Evolutionary conservation across 2,113 vertebrate genomes (phyloP), one percentile per base, ranked within the genome.

Genomic region (Indri indri): DNA sequence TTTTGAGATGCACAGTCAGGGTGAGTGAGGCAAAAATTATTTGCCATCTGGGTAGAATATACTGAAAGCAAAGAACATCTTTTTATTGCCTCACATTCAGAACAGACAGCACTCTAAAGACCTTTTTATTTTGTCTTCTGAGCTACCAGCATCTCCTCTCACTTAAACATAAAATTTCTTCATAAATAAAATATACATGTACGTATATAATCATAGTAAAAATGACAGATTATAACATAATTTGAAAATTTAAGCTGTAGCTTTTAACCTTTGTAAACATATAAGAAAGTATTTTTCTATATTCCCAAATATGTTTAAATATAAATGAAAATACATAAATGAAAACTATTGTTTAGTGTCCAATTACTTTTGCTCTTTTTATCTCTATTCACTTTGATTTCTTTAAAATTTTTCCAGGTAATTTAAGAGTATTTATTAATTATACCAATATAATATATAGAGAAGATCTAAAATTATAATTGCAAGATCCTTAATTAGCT

Each of bases 21-120:
- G 34, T 88, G 23, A 30, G 76, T 23, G 82, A 95, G 23, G 27
- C 11, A 66, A 94, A 94, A 87, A 63, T 95, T 8, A 88, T 73
- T 50, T 95, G 47, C 50, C 76, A 81, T 93, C 89, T 92, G 40
- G 61, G 61, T 76, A 93, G 37, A 93, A 80, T 80, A 93, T 27
- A 2, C 37, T 88, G 34, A 96, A 96, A 90, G 30, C 71, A 95
- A 95, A 94, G 37, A 89, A n/a, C 85, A 89, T 84, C 22, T 68
- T 57, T 93, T 88, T 92, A 90, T 88, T 83, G n/a, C 23, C 10
- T 96, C 65, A 85, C 14, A 52, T 81, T 95, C 77, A 74, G 16
- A 96, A 86, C 45, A 96, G 45, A 70, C 0, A 87, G 37, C 45
- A 68, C 45, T 73, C 54, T 88, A 54, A 73, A 73, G 16, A 40